Evolutionary conservation across 2,113 vertebrate species (phyloP), one percentile per base, ranked within the genome.

Genomic region (Polyodon spathula): DNA sequence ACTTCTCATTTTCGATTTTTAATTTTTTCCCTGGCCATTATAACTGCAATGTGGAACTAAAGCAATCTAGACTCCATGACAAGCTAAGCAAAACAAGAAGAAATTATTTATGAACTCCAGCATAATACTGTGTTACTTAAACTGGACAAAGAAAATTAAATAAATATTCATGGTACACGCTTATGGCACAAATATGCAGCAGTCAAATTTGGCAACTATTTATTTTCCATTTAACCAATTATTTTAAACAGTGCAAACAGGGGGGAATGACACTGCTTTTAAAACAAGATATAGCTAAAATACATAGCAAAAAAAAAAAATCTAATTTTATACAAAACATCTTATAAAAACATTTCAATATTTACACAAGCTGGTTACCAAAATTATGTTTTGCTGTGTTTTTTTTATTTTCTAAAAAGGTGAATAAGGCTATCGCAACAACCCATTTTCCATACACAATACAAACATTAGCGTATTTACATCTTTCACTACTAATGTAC

Each of bases 291-390:
- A 91, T 97, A 98, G 94, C 95, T 97, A 98, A 89, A 98, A 97
- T 98, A 98, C 95, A 97, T 95, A 92, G 95, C 93, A 97, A 98
- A 90, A 88, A 97, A 98, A 90, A 88, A 27, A 95, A 95, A 92
- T 92, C 92, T 92, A 88, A 95, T 97, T 98, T 95, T 97, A 93
- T 98, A 97, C 94, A 98, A 98, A 98, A 98, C 92, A 93, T 96
- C 90, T 95, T 83, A 91, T 91, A 96, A 97, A 86, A 86, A 80
- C 73, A 76, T 68, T 72, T 81, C 76, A 67, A 73, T 89, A 88
- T 89, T 77, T 89, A 89, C 87, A 89, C 78, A 81, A 84, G 80
- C 89, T 94, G 90, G 91, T 92, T 93, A 96, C 92, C 92, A 94
- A 96, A 97, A 92, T 76, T 84, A 86, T 72, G 57, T 84, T 82